phyloP scores from a whole-genome alignment of 1,140 invertebrate genomes.

The Drosophila obscura region DNA sequence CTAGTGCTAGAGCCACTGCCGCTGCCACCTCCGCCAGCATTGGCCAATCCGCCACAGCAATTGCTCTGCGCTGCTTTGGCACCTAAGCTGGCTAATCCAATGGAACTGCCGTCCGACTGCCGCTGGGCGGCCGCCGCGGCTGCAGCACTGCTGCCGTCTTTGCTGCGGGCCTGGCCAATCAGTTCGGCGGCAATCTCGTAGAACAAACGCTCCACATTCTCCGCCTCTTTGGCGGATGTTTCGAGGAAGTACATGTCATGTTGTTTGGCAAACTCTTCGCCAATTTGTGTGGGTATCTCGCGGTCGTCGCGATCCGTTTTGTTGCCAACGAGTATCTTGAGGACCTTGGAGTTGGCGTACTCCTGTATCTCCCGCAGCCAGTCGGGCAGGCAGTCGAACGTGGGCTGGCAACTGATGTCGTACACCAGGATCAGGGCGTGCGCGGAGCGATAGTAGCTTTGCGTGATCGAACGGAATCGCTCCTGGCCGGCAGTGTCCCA shows the following conservation, averaged over 20 bases:
- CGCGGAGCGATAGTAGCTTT: constrained; percentile 98
- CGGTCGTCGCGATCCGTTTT: constrained; percentile 98
- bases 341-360: constrained; percentile 97
- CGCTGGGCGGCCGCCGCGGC: constrained; percentile 59
- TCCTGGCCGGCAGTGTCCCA: constrained; percentile 96
- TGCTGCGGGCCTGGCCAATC: constrained; percentile 88
- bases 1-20: constrained; percentile 55
- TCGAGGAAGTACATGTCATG: constrained; percentile 99
- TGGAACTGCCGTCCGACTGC: constrained; percentile 60
- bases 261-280: constrained; percentile 97
- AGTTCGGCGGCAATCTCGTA: constrained; percentile 97
- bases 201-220: constrained; percentile 98
- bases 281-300: constrained; percentile 96
- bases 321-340: constrained; percentile 96
- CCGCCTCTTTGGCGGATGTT: constrained; percentile 98
- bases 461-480: constrained; percentile 96
- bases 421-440: constrained; percentile 98
- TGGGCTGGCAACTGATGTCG: constrained; percentile 98
- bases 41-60: constrained; percentile 62
- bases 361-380: constrained; percentile 98
- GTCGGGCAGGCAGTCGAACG: constrained; percentile 97
- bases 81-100: constrained; percentile 71
- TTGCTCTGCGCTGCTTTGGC: constrained; percentile 76
- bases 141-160: constrained; percentile 68
- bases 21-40: constrained; percentile 26